Evolutionary conservation across 2,888 invertebrate species (phyloP), one percentile per base, ranked within the genome.

Genomic region (Pammene fasciana): DNA sequence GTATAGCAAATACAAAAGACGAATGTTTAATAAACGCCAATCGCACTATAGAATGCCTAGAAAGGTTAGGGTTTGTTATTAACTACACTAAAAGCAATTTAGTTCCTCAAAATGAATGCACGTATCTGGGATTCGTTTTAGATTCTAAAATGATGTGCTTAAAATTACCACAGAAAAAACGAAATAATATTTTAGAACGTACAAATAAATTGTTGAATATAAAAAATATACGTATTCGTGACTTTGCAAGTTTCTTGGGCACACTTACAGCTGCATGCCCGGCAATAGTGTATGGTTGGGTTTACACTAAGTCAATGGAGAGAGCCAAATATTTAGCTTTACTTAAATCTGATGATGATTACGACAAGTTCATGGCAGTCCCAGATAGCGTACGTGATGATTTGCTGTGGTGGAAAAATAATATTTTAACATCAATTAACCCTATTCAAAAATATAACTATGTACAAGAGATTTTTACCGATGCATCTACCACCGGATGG

Each of bases 401-500:
- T 16, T 41, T 56, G 41, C 36, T 9, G 9, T 56, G 56, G 56
- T 56, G 38, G 56, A 9, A 56, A 9, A 14, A 38, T 16, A 38
- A 56, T 10, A 14, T 56, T 56, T 56, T 56, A 16, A 16, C 14
- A 4, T 9, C 56, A 56, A 14, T 11, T 5, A 56, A 36, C 14
- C 56, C 41, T 56, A 56, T 56, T 7, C 38, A 38, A 14, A 38
- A 41, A 16, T n/a, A n/a, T n/a, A n/a, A n/a, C n/a, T n/a, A n/a
- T n/a, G n/a, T n/a, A n/a, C n/a, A n/a, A n/a, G n/a, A n/a, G n/a
- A n/a, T n/a, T n/a, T n/a, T n/a, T n/a, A n/a, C n/a, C n/a, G n/a
- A n/a, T n/a, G n/a, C n/a, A n/a, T 36, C 38, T 4, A 56, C 55
- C 16, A 56, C 55, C 38, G 55, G 55, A 8, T 56, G 55, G 55